Conservation (phyloP, 2,888 invertebrate genomes). For the Mythimna albipuncta region DNA sequence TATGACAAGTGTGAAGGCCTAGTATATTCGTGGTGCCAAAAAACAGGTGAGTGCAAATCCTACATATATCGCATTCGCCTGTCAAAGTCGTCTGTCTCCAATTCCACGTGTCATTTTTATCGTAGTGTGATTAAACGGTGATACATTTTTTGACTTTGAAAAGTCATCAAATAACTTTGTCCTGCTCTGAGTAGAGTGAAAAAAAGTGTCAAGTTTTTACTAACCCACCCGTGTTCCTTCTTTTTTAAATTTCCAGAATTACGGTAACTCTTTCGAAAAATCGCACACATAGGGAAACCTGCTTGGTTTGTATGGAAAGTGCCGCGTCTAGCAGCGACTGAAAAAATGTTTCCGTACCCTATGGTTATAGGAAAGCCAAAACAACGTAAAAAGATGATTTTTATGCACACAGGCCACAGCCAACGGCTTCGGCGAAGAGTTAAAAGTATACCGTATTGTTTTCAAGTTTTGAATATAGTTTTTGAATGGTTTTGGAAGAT, state of each 20-base stretch:
- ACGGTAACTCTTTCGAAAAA: too few relatives aligned
- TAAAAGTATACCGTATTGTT: background rate
- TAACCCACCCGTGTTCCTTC: too few relatives aligned
- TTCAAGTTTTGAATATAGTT: background rate
- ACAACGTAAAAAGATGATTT: constrained; percentile 24
- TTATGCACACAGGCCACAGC: constrained; percentile 7
- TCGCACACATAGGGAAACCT: too few relatives aligned
- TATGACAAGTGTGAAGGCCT: too few relatives aligned
- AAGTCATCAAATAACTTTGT: too few relatives aligned
- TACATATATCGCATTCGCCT: background rate
- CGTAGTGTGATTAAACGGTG: background rate
- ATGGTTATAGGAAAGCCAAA: constrained; percentile 16
- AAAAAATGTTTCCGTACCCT: background rate
- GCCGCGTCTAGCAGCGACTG: too few relatives aligned
- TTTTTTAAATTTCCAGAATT: too few relatives aligned
- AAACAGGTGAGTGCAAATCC: background rate
- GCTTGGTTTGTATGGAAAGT: background rate
- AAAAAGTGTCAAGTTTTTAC: too few relatives aligned
- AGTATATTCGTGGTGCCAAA: background rate
- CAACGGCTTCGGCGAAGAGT: background rate
- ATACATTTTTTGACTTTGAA: background rate
- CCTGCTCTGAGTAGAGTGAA: too few relatives aligned
- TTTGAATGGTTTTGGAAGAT: background rate
- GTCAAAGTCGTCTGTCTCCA: background rate
- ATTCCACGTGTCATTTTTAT: background rate